A percentile compares a stretch with the other conserved stretches of the same genome.
Evolutionary conservation across 2,888 invertebrate genomes (phyloP).

Genomic region (Heliconius ismenius): DNA sequence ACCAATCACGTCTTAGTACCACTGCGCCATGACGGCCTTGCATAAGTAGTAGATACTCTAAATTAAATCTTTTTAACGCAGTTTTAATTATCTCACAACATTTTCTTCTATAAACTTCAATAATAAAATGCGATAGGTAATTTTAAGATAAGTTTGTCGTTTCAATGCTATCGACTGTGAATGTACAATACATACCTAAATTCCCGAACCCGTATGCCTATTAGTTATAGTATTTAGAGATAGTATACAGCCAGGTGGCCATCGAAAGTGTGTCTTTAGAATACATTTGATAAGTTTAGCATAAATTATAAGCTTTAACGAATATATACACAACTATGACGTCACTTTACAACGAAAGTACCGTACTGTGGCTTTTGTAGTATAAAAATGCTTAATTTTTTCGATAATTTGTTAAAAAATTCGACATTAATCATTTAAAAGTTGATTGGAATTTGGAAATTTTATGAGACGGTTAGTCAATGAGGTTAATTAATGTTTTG

Average conservation of each 20-base stretch:
- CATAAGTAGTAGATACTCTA: no score
- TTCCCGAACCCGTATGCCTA: conserved; percentile 38
- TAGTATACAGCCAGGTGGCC: conserved; percentile 38
- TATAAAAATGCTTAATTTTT: conserved; percentile 19
- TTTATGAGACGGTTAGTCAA: background rate
- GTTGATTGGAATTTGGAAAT: conserved; percentile 14
- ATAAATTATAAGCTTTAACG: conserved; percentile 40
- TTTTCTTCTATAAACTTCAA: background rate
- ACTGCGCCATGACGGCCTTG: no score
- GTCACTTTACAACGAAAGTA: conserved; percentile 35
- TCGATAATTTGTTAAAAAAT: conserved; percentile 15
- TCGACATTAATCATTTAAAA: conserved; percentile 26
- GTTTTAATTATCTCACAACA: background rate
- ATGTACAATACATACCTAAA: background rate
- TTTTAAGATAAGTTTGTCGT: conserved; percentile 10
- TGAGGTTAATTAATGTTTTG: conserved; percentile 22
- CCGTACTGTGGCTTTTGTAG: conserved; percentile 37
- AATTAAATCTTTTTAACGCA: no score
- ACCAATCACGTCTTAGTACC: no score
- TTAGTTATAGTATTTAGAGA: conserved; percentile 39
- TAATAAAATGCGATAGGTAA: background rate
- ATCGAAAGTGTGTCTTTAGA: conserved; percentile 42
- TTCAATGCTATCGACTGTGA: conserved; percentile 25
- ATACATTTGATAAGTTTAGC: conserved; percentile 42
- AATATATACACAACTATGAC: conserved; percentile 32